Percentiles rank a stretch among this genome's conserved stretches.
Evolutionary conservation across 2,113 vertebrate species (phyloP).

Genomic region (Corythaixoides concolor): DNA sequence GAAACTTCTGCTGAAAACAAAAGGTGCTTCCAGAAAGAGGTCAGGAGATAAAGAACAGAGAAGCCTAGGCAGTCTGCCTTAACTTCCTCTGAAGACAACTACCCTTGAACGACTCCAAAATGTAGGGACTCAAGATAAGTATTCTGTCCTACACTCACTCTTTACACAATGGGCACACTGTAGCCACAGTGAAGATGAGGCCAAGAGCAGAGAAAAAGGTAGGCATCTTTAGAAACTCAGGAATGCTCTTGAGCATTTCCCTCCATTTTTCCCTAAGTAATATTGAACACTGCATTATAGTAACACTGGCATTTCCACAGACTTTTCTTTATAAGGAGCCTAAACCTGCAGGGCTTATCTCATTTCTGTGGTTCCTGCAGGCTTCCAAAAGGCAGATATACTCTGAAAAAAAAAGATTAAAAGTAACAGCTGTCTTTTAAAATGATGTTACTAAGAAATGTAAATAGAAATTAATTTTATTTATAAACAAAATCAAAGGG

Average conservation of each 20-base stretch:
- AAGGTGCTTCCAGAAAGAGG: background rate
- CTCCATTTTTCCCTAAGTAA: background rate
- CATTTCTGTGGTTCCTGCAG: background rate
- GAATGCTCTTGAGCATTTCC: background rate
- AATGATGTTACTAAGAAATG: background rate
- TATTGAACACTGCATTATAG: background rate
- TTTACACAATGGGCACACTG: background rate
- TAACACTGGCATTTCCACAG: background rate
- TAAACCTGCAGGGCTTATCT: background rate
- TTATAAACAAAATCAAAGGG: background rate
- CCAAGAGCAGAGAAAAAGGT: background rate
- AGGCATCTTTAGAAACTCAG: background rate
- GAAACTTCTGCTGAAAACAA: background rate
- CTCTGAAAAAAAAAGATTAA: background rate
- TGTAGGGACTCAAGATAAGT: background rate
- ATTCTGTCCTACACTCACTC: background rate
- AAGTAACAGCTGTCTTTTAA: background rate
- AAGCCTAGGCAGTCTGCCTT: background rate
- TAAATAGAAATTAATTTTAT: background rate
- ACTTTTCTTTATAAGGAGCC: background rate
- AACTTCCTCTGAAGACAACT: background rate
- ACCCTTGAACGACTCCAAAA: background rate
- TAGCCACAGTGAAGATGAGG: background rate
- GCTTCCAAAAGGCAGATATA: background rate
- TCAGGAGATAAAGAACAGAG: background rate